Conservation (phyloP, 2,113 vertebrate species). For the Ondatra zibethicus region DNA sequence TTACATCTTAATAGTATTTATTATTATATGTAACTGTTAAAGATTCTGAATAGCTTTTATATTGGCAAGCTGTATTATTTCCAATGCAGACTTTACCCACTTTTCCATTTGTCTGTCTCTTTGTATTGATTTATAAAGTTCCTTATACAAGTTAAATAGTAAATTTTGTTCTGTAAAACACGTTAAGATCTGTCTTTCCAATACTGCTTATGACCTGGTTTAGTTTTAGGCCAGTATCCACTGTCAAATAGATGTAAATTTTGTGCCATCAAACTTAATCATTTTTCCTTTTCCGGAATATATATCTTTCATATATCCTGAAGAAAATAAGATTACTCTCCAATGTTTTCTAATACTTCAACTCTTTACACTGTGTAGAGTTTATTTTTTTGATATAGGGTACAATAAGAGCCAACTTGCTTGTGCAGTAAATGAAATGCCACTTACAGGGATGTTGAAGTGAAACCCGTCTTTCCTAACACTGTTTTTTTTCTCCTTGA, state of each 20-base stretch:
- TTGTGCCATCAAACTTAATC: background rate
- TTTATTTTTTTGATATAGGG: background rate
- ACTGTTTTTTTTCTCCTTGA: background rate
- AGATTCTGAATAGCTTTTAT: background rate
- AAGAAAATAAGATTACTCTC: conserved; percentile 27
- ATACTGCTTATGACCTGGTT: background rate
- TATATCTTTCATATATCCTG: background rate
- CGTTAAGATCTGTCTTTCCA: background rate
- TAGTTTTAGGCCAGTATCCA: background rate
- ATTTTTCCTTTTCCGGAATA: conserved; percentile 6
- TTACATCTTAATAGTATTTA: conserved; percentile 17
- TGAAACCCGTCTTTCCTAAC: background rate
- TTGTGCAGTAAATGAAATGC: background rate
- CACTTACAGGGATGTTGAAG: background rate
- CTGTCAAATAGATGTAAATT: background rate
- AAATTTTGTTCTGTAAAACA: conserved; percentile 35
- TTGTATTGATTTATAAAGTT: conserved; percentile 1
- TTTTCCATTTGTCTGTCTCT: background rate
- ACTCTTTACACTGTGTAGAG: background rate
- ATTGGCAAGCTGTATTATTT: background rate
- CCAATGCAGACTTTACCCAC: background rate
- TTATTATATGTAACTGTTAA: background rate
- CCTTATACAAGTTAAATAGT: background rate
- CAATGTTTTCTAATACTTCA: background rate
- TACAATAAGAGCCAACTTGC: background rate